phyloP scores from a whole-genome alignment of 2,113 vertebrate species.

The Cyphomyrus plagiostoma region DNA sequence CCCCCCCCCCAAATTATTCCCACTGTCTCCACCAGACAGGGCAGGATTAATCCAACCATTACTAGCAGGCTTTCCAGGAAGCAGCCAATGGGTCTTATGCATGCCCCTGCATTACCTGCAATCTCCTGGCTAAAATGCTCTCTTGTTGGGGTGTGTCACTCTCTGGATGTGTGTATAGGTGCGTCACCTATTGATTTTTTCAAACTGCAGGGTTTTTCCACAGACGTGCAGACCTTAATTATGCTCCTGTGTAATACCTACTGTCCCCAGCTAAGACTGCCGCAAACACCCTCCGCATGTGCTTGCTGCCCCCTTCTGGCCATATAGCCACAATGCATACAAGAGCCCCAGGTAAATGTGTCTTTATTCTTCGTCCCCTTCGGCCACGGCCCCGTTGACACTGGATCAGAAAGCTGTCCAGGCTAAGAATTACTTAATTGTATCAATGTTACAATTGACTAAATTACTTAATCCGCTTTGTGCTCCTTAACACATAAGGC shows the following conservation, averaged over 20 bases:
- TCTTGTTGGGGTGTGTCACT: not conserved
- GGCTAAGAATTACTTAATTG: not conserved
- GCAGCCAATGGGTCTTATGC: not conserved
- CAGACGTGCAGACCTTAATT: not conserved
- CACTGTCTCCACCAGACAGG: not conserved
- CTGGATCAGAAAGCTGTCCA: not conserved
- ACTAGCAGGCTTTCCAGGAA: not conserved
- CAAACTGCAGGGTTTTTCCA: not conserved
- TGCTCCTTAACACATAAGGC: not conserved
- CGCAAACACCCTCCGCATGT: not conserved
- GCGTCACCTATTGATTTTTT: not conserved
- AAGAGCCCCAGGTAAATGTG: not conserved
- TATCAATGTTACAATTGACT: conserved; percentile 1
- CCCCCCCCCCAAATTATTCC: not conserved
- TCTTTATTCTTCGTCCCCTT: too few relatives aligned
- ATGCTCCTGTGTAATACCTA: not conserved
- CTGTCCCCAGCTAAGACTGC: not conserved
- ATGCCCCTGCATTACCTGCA: not conserved
- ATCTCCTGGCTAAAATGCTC: not conserved
- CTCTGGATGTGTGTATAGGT: not conserved
- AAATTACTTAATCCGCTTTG: not conserved
- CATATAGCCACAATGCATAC: not conserved
- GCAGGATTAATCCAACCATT: not conserved
- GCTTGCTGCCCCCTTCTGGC: not conserved
- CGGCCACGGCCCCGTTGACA: not conserved